Conservation (phyloP, 2,113 vertebrate genomes). For the Anolis carolinensis region DNA sequence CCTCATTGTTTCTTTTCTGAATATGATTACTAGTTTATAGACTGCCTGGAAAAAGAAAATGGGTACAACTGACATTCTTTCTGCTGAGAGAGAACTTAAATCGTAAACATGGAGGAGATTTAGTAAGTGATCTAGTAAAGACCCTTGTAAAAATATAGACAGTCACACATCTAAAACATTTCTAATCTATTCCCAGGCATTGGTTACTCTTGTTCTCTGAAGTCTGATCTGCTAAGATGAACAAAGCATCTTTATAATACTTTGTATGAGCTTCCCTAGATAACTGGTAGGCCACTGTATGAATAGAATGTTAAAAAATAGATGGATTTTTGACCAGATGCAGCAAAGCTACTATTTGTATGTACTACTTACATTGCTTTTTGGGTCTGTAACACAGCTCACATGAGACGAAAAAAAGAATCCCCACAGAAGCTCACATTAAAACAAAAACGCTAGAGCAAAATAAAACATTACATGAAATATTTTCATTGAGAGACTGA, state of each 20-base stretch:
- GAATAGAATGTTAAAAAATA: background rate
- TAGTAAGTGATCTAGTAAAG: constrained; percentile 4
- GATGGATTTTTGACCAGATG: too few species aligned
- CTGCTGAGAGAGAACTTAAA: background rate
- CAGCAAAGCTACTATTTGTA: too few species aligned
- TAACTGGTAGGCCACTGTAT: background rate
- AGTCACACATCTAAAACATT: background rate
- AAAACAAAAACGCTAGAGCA: background rate
- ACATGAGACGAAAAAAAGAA: background rate
- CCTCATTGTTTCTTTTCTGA: background rate
- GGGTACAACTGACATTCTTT: background rate
- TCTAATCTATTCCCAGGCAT: background rate
- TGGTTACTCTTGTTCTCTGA: background rate
- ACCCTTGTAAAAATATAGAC: background rate
- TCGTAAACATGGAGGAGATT: background rate
- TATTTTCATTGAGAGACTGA: background rate
- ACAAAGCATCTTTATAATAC: background rate
- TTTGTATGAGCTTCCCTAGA: background rate
- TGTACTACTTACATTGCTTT: background rate
- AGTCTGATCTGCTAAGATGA: constrained; percentile 5
- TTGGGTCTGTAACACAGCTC: background rate
- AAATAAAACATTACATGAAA: background rate
- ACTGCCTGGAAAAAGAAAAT: constrained; percentile 24
- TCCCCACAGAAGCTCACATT: background rate
- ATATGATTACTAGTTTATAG: background rate